Conservation (phyloP, 2,113 vertebrate genomes). For the Eptesicus fuscus region DNA sequence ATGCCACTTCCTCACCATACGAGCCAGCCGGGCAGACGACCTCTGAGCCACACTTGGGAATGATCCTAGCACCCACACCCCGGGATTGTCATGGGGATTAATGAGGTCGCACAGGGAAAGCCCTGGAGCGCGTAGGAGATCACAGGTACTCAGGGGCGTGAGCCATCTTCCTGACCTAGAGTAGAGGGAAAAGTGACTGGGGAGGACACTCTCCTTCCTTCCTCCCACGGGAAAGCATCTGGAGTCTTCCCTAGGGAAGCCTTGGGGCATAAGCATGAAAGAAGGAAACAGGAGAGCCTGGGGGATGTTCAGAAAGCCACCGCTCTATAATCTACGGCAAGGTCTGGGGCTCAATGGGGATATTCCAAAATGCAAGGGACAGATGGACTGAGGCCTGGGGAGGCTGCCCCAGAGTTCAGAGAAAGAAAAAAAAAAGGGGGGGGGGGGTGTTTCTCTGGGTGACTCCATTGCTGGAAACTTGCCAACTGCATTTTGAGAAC, state of each 20-base stretch:
- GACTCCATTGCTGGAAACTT: constrained; percentile 33
- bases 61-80: not conserved
- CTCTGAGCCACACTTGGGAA: not conserved
- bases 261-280: not conserved
- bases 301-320: not conserved
- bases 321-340: not conserved
- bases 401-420: not conserved
- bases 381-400: not conserved
- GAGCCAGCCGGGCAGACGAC: not conserved
- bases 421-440: not conserved
- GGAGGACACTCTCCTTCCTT: not conserved
- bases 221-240: not conserved
- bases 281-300: not conserved
- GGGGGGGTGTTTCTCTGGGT: constrained; percentile 1
- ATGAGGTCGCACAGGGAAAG: not conserved
- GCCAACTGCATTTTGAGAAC: constrained; percentile 52
- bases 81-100: not conserved
- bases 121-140: not conserved
- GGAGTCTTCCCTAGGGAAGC: not conserved
- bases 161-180: not conserved
- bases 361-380: not conserved
- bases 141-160: not conserved
- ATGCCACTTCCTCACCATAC: not conserved
- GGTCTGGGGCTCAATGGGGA: not conserved
- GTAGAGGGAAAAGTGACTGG: not conserved